A percentile compares a stretch with the other conserved stretches of the same genome.
Evolutionary conservation across 1,140 invertebrate species (phyloP).

Genomic region (Lucilia sericata): DNA sequence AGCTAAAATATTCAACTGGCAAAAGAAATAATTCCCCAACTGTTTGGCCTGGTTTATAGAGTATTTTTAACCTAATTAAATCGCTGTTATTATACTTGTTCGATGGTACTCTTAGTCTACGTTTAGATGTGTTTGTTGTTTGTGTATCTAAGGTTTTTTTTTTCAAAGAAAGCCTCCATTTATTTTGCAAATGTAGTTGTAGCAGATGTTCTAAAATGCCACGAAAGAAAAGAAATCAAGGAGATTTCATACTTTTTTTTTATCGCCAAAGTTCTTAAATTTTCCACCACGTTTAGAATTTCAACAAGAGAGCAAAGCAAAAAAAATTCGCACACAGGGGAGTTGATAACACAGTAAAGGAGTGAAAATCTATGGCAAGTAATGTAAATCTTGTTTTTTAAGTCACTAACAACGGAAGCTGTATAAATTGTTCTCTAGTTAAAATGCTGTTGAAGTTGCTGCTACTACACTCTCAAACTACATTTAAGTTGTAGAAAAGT

Average conservation of each 20-base stretch:
- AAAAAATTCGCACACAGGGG: neutral
- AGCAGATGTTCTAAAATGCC: slow-evolving; percentile 10
- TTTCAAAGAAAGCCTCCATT: neutral
- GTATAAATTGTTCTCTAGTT: neutral
- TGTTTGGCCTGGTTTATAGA: neutral
- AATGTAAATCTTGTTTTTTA: slow-evolving; percentile 15
- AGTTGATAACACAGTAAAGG: slow-evolving; percentile 18
- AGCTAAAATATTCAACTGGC: neutral
- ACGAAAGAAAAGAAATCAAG: neutral
- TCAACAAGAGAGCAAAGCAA: neutral
- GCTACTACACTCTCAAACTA: neutral
- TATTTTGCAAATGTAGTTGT: neutral
- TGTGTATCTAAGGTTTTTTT: neutral
- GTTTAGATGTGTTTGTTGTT: neutral
- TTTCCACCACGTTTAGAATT: slow-evolving; percentile 7
- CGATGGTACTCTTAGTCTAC: neutral
- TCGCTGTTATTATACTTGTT: slow-evolving; percentile 50
- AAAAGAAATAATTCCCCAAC: neutral
- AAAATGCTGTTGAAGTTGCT: neutral
- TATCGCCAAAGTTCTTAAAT: slow-evolving; percentile 21
- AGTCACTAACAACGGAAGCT: slow-evolving; percentile 14
- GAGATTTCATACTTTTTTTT: neutral
- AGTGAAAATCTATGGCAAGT: neutral
- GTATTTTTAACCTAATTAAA: slow-evolving; percentile 63
- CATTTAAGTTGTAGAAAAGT: neutral